Base-by-base conservation (phyloP, 2,113 vertebrate genomes). In the Polypterus senegalus region DNA sequence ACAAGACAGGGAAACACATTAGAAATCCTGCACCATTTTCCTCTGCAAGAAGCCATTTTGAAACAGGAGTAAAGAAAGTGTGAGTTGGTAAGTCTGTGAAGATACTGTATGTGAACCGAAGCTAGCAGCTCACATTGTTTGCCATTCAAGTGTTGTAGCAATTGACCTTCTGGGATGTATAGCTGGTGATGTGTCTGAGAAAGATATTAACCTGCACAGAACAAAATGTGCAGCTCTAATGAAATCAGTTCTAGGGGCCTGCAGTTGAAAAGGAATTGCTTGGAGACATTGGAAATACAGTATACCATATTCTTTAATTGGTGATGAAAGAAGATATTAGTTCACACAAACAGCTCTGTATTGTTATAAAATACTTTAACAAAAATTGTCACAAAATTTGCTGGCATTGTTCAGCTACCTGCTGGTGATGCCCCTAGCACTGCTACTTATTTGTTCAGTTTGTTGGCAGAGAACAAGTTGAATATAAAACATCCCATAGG, bases 171-270 rank as follows among this genome's bases (percentile, higher is more conserved):
- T 65, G 3, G 57, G 63, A 4, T 49, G 58, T 27, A 58, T 64
- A 58, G n/a, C 59, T 59, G n/a, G 58, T 49, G 56, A 48, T 44
- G 10, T 53, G 47, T 27, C 49, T 4, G 10, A 59, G 49, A 64
- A 53, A 11, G 51, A 65, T 46, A 65, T 59, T 27, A 59, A 52
- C 10, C 49, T 65, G 11, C 58, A 54, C 45, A 59, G 49, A 52
- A 65, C 49, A 54, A 65, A 65, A 9, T 65, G 58, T 27, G 46
- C 58, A 47, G 11, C 63, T 10, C 46, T 65, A 46, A 65, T 65
- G 43, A 65, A 48, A 54, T n/a, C 47, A 59, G 46, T 4, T 3
- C 7, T 52, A 3, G 51, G 51, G 51, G 7, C 51, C 3, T 52
- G 51, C 10, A 7, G 10, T 52, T 7, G 3, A 52, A 52, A 7